A percentile compares a stretch with the other conserved stretches of the same genome.
Conservation (phyloP, 2,888 invertebrate genomes). For the Hofmannophila pseudospretella region DNA sequence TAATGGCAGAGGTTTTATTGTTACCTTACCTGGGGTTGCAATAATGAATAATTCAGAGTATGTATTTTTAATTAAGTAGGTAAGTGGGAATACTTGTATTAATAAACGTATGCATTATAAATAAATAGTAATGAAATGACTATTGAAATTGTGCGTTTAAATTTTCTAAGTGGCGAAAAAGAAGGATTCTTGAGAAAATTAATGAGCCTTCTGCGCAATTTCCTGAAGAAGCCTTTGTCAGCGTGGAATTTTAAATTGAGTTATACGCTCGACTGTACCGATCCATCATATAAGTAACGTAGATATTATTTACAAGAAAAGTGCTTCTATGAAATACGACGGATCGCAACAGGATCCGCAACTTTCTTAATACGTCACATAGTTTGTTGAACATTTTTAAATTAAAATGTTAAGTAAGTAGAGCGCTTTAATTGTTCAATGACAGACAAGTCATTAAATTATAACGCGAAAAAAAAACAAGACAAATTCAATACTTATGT, state of each 20-base stretch:
- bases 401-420: not conserved
- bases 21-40: too few species aligned
- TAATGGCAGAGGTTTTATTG: too few species aligned
- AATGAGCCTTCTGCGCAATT: conserved; percentile 18
- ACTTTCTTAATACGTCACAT: conserved; percentile 42
- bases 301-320: conserved; percentile 37
- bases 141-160: too few species aligned
- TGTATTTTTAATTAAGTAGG: too few species aligned
- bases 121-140: too few species aligned
- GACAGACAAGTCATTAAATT: too few species aligned
- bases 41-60: too few species aligned
- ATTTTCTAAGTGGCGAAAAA: conserved; percentile 14
- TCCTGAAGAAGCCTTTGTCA: conserved; percentile 12
- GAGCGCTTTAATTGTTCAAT: too few species aligned
- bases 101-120: too few species aligned
- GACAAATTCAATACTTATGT: too few species aligned
- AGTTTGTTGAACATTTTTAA: conserved; percentile 5
- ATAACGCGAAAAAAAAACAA: too few species aligned
- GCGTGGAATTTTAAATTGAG: conserved; percentile 19
- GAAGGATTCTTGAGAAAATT: conserved; percentile 21
- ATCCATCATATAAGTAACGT: conserved; percentile 31
- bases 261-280: conserved; percentile 28
- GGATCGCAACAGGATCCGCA: conserved; percentile 30
- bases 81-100: too few species aligned
- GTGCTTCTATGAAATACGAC: conserved; percentile 41